A percentile compares a stretch with the other conserved stretches of the same genome.
These are phyloP conservation scores for Cercopithecus mona DNA, from an alignment of 2,113 vertebrate species.

Conservation along the genomic window DNA sequence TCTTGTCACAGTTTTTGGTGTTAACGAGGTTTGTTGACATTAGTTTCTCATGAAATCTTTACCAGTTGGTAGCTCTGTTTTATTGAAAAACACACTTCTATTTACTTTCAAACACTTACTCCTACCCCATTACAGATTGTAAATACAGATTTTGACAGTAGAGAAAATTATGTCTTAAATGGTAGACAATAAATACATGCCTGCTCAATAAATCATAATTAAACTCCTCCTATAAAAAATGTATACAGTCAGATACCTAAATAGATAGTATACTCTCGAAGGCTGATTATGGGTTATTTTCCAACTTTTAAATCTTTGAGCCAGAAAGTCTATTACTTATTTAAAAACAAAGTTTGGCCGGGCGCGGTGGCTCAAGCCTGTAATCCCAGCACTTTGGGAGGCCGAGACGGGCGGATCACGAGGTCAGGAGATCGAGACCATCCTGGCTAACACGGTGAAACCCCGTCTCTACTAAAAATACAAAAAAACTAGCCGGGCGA, in stretches of 20 bases:
- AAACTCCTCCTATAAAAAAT: not conserved
- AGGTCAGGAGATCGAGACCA: too few species aligned
- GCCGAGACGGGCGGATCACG: too few species aligned
- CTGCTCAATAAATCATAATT: not conserved
- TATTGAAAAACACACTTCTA: not conserved
- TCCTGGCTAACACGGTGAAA: too few species aligned
- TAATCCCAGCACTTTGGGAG: too few species aligned
- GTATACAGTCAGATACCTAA: not conserved
- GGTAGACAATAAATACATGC: not conserved
- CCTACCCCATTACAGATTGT: not conserved
- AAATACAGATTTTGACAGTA: not conserved
- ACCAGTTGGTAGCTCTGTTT: not conserved
- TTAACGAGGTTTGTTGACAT: not conserved
- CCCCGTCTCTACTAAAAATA: too few species aligned
- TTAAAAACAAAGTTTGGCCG: not conserved
- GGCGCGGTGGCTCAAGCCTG: too few species aligned
- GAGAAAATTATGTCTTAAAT: not conserved
- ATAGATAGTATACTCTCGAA: not conserved
- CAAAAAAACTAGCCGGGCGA: too few species aligned
- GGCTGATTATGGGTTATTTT: slow-evolving; percentile 13
- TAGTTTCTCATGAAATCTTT: not conserved
- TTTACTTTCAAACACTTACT: not conserved
- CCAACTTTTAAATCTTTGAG: not conserved
- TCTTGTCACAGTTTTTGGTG: not conserved
- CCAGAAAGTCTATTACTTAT: not conserved